phyloP scores from a whole-genome alignment of 2,113 vertebrate species.

The Grammomys dolichurus region DNA sequence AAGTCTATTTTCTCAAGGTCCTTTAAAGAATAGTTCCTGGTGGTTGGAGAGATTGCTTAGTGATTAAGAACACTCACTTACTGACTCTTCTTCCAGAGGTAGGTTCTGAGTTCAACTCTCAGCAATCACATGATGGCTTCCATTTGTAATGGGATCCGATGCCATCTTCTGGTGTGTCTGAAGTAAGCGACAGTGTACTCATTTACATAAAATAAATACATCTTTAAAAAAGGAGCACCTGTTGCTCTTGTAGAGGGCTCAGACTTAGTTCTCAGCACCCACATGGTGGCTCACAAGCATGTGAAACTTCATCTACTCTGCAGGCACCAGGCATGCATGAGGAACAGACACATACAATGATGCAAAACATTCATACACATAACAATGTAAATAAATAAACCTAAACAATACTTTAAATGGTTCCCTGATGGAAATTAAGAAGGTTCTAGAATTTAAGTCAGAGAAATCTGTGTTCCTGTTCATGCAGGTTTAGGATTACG shows the following conservation, averaged over 20 bases:
- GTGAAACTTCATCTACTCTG: not conserved
- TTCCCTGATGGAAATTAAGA: conserved; percentile 4
- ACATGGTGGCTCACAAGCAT: not conserved
- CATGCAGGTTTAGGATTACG: not conserved
- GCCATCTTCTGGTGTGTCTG: too few relatives aligned
- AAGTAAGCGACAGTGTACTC: too few relatives aligned
- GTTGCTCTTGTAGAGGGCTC: not conserved
- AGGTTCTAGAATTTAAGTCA: not conserved
- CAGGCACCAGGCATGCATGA: not conserved
- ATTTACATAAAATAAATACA: too few relatives aligned
- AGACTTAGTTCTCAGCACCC: not conserved
- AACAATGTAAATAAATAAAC: not conserved
- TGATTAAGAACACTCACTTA: not conserved
- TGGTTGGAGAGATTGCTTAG: not conserved
- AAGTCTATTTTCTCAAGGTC: not conserved
- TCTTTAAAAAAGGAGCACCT: too few relatives aligned
- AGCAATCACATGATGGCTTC: too few relatives aligned
- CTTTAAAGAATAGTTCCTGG: not conserved
- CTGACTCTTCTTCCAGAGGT: too few relatives aligned
- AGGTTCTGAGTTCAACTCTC: too few relatives aligned
- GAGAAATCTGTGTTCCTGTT: not conserved
- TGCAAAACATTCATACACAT: not conserved
- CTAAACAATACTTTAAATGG: not conserved
- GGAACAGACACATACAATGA: not conserved
- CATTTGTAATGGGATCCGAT: too few relatives aligned